A percentile compares a stretch with the other conserved stretches of the same genome.
Conservation (phyloP, 2,113 vertebrate species). For the Vicugna pacos region DNA sequence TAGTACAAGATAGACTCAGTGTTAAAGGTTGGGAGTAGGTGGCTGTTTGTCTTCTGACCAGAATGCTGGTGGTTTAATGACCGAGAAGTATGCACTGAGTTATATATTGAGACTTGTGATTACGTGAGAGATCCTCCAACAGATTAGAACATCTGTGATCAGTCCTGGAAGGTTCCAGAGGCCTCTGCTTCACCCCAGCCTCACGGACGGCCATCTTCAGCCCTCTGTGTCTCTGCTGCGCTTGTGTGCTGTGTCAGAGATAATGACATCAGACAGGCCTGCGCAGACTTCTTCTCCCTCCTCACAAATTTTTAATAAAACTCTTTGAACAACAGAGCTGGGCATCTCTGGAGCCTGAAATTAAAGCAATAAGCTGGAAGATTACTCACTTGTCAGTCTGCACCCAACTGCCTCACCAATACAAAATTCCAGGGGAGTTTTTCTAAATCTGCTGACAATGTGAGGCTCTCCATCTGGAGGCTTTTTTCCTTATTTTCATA, state of each 20-base stretch:
- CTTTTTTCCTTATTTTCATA: constrained; percentile 9
- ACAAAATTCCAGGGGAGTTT: constrained; percentile 71
- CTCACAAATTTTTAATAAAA: constrained; percentile 64
- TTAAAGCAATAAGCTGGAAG: constrained; percentile 61
- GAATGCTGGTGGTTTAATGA: neutral
- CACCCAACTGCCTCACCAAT: constrained; percentile 58
- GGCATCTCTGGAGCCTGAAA: constrained; percentile 80
- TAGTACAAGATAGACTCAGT: neutral
- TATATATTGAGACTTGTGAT: neutral
- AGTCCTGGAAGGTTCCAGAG: accelerated
- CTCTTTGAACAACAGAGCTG: neutral
- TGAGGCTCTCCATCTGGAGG: neutral
- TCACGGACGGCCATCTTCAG: neutral
- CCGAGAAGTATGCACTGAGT: neutral
- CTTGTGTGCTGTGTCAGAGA: neutral
- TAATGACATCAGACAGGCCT: constrained; percentile 60
- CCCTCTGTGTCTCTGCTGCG: neutral
- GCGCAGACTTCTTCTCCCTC: constrained; percentile 12
- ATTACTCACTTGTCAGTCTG: constrained; percentile 61
- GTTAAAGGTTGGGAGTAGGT: neutral
- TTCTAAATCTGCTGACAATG: constrained; percentile 67
- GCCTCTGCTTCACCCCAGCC: neutral
- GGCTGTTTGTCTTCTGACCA: neutral
- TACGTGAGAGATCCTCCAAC: neutral
- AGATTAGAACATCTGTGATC: neutral